Evolutionary conservation across 2,888 invertebrate genomes (phyloP).

Genomic region (Polyploca ridens): DNA sequence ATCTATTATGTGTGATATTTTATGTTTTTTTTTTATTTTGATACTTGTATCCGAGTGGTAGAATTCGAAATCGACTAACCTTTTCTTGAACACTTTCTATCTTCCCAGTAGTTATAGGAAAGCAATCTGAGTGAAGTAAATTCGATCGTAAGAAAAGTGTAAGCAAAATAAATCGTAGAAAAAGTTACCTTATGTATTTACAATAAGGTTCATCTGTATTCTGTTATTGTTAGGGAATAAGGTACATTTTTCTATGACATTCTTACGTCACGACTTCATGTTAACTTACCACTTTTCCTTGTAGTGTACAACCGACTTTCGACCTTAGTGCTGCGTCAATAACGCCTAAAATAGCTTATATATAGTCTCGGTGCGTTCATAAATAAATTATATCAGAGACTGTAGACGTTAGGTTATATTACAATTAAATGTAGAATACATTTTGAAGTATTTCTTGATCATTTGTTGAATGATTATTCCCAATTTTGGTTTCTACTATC

Average conservation of each 20-base stretch:
- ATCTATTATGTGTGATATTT: neutral
- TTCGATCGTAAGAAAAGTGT: too few relatives aligned
- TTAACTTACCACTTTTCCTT: neutral
- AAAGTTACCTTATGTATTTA: too few relatives aligned
- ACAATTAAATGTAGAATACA: constrained; percentile 36
- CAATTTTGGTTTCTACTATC: neutral
- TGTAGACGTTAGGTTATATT: constrained; percentile 41
- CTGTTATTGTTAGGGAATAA: too few relatives aligned
- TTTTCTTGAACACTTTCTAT: too few relatives aligned
- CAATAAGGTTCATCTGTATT: too few relatives aligned
- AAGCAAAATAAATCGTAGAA: too few relatives aligned
- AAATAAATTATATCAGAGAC: constrained; percentile 35
- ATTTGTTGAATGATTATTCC: neutral
- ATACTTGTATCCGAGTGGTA: too few relatives aligned
- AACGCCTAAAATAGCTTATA: neutral
- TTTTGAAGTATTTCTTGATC: constrained; percentile 40
- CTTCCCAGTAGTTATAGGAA: too few relatives aligned
- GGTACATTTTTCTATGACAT: too few relatives aligned
- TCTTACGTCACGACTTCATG: too few relatives aligned
- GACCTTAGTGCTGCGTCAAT: neutral
- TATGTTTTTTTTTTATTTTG: neutral
- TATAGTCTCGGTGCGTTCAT: neutral
- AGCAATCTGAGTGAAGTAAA: too few relatives aligned
- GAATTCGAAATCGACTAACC: too few relatives aligned
- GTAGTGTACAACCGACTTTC: neutral